These are phyloP conservation scores for Holacanthus passer DNA, from an alignment of 2,113 vertebrate genomes.

Conservation along the genomic window DNA sequence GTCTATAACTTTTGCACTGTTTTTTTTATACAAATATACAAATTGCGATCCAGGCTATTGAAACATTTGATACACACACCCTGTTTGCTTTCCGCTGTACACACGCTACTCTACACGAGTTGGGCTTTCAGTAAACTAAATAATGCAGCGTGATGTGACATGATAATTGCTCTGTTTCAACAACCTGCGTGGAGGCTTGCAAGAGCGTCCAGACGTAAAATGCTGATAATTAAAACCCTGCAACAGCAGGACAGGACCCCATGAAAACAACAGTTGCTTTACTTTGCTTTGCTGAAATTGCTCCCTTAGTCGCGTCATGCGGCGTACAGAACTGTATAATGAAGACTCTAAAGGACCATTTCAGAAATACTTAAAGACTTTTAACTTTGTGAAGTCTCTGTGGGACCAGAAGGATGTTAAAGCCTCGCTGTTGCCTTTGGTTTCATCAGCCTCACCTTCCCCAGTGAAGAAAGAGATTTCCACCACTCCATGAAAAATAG, in stretches of 20 bases:
- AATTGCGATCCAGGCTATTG: background rate
- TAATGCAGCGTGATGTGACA: conserved; percentile 60
- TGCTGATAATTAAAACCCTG: conserved; percentile 50
- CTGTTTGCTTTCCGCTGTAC: conserved; percentile 27
- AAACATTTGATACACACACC: conserved; percentile 16
- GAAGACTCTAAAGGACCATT: background rate
- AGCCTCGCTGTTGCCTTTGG: conserved; percentile 29
- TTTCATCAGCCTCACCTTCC: conserved; percentile 53
- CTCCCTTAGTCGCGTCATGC: conserved; percentile 8
- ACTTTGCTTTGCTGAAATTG: conserved; percentile 24
- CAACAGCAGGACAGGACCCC: conserved; percentile 17
- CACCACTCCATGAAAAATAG: conserved; percentile 14
- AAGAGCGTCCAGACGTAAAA: conserved; percentile 33
- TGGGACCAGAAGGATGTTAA: conserved; percentile 4
- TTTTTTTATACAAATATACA: background rate
- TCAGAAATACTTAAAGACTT: conserved; percentile 19
- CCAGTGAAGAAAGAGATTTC: conserved; percentile 1
- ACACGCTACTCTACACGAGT: conserved; percentile 16
- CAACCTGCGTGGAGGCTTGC: conserved; percentile 37
- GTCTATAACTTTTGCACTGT: background rate
- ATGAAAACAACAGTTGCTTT: conserved; percentile 34
- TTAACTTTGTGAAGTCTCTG: conserved; percentile 15
- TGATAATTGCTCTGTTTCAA: conserved; percentile 63
- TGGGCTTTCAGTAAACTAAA: conserved; percentile 50
- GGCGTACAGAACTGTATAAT: background rate